phyloP scores from a whole-genome alignment of 2,797 vertebrate genomes.

The Enteromius radiatus region DNA sequence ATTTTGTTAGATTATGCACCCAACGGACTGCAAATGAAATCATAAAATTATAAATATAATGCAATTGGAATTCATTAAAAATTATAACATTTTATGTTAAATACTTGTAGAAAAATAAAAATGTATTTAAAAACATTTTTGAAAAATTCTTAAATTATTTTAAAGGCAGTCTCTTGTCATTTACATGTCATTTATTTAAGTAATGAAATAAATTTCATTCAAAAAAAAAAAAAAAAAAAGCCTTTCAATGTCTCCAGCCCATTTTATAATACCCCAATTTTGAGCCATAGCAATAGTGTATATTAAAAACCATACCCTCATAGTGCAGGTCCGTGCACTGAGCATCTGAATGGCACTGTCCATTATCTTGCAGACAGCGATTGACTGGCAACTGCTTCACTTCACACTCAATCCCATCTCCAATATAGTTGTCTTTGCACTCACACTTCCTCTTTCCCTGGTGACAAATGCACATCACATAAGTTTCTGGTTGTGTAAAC shows the following conservation, averaged over 20 bases:
- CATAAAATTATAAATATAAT: neutral
- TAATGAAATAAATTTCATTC: neutral
- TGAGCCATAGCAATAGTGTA: neutral
- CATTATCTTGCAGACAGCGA: constrained; percentile 90
- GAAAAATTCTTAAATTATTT: neutral
- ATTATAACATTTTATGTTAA: too few relatives aligned
- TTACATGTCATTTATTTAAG: neutral
- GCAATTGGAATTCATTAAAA: neutral
- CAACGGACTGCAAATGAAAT: neutral
- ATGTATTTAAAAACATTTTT: too few relatives aligned
- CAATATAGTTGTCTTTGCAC: constrained; percentile 87
- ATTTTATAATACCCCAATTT: neutral
- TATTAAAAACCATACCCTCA: constrained; percentile 77
- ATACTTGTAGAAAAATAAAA: too few relatives aligned
- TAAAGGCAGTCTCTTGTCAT: neutral
- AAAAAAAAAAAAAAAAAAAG: too few relatives aligned
- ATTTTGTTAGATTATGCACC: neutral
- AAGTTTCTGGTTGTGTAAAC: neutral
- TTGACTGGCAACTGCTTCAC: constrained; percentile 81
- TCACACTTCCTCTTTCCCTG: constrained; percentile 86
- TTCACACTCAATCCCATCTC: constrained; percentile 86
- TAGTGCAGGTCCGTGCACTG: constrained; percentile 88
- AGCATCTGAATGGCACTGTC: constrained; percentile 84
- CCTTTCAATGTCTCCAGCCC: too few relatives aligned
- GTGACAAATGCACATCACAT: neutral